Percentiles rank a stretch among this genome's conserved stretches.
Conservation (phyloP, 2,113 vertebrate genomes). For the Pterophyllum scalare region DNA sequence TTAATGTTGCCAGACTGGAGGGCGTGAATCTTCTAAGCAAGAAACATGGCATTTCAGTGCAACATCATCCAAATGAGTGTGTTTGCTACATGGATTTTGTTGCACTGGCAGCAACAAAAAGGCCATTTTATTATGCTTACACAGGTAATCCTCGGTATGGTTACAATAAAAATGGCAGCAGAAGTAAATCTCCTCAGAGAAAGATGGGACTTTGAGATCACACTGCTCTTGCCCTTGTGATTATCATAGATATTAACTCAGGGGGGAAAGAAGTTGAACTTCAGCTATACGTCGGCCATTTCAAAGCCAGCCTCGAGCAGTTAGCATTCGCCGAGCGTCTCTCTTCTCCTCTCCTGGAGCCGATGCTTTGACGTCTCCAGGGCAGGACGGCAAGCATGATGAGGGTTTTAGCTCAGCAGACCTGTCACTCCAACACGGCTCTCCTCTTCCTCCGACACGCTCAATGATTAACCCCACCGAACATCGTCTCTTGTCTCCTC, state of each 20-base stretch:
- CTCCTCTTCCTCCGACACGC: conserved; percentile 54
- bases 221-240: conserved; percentile 45
- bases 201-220: conserved; percentile 48
- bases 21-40: background rate
- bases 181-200: conserved; percentile 42
- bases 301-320: conserved; percentile 46
- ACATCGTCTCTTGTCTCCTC: conserved; percentile 27
- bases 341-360: conserved; percentile 21
- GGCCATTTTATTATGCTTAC: conserved; percentile 43
- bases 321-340: conserved; percentile 60
- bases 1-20: conserved; percentile 22
- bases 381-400: conserved; percentile 47
- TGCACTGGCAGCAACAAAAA: conserved; percentile 32
- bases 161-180: conserved; percentile 44
- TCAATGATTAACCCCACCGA: conserved; percentile 65
- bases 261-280: conserved; percentile 52
- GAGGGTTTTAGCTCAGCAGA: conserved; percentile 65
- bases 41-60: background rate
- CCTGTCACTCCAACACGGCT: conserved; percentile 67
- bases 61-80: background rate
- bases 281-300: conserved; percentile 33
- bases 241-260: conserved; percentile 72
- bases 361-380: conserved; percentile 58
- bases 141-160: conserved; percentile 29
- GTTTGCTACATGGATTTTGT: background rate